Evolutionary conservation across 1,140 invertebrate genomes (phyloP), one percentile per base, ranked within the genome.

Genomic region (Pseudomyrmex concolor): DNA sequence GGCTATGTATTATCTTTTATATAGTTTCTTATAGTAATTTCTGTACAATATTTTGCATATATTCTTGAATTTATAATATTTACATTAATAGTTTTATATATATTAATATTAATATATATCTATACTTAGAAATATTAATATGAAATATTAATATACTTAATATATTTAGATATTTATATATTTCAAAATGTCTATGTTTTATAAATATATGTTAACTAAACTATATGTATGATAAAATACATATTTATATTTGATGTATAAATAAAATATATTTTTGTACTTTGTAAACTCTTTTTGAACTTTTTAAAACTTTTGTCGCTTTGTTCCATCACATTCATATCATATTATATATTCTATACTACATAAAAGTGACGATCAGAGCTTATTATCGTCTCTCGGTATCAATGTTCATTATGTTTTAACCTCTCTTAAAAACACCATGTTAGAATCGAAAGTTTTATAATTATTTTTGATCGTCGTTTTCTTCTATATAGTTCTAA

Each of bases 401-500:
- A 43, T 22, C 13, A 7, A 25, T 3, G 2, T 78, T 48, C 15
- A 71, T 71, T 48, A 19, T 70, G 48, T 5, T 48, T n/a, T 80
- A 70, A 80, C 50, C 63, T 10, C 13, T 77, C 9, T 77, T 77
- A 68, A 55, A 43, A 76, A 76, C 3, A 64, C 25, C 25, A 13
- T 2, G 0, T 10, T 0, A 13, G 3, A 76, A 50, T 7, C 12
- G 1, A 70, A 70, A 71, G 45, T 71, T 70, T 71, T 8, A 34
- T 71, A 59, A 71, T 80, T 59, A 80, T 45, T 10, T 55, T 59
- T 7, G 15, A 7, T 1, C 1, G 25, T 59, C 34, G 7, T 59
- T 4, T 67, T 34, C 34, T 17, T 25, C 15, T 70, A 51, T n/a
- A 5, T 70, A 3, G 15, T 22, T 57, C 12, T 17, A 8, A 64